Base-by-base conservation (phyloP, 2,113 vertebrate species). In the Periophthalmus modestus region DNA sequence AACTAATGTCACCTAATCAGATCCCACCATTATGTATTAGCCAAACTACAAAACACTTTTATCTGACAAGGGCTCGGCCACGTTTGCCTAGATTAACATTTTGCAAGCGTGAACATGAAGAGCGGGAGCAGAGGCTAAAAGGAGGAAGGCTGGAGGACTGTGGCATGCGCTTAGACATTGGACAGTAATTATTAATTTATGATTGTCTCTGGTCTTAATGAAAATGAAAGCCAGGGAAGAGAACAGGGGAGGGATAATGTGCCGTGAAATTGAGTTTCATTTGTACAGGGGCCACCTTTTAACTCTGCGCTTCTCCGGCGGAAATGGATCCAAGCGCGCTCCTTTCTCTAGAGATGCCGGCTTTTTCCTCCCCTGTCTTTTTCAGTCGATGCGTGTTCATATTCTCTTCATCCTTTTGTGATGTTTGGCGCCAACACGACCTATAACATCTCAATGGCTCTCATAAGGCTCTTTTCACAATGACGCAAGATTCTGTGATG, bases 131-230 rank as follows among this genome's bases (percentile, higher is more conserved):
- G 93, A 93, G 95, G 92, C 93, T 93, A 95, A 34, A 33, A 62
- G 58, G 94, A 92, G 79, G 90, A 94, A 92, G 95, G 90, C 94
- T 94, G 91, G 69, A 93, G 94, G 92, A 93, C 92, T 91, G 90
- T 85, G 93, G 95, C 93, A 95, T 96, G 94, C 94, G 97, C 96
- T 96, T 98, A 98, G 95, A 97, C 97, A 97, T 96, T 97, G 95
- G 95, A 95, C 96, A 96, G 97, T 97, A 97, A 98, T 98, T 98
- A 98, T 98, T 98, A 98, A 98, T 98, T 98, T 98, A 98, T 98
- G 96, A 96, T 97, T 97, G 96, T 97, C 96, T 96, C 94, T 96
- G 95, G 96, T 96, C 97, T 97, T 98, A 98, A 98, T 98, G 96
- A 97, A 98, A 98, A 98, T 97, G 96, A 97, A 97, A 98, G 95